Base-by-base conservation (phyloP, 2,888 invertebrate species). In the Nemotelus pantherinus region DNA sequence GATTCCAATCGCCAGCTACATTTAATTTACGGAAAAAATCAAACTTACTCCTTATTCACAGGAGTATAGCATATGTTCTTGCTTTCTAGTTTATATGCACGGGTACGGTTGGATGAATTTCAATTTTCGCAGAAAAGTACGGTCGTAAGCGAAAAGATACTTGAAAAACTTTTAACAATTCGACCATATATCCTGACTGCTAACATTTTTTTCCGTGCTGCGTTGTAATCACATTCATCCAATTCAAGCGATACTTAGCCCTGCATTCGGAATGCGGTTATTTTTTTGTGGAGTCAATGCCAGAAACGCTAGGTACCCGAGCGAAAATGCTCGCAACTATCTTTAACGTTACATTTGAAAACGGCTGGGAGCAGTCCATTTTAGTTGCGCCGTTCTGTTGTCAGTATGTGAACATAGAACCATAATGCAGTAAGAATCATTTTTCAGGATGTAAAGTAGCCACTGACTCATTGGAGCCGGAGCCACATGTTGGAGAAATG, bases 371-470 rank as follows among this genome's bases (percentile, higher is more conserved):
- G 63, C 63, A 63, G 3, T 43, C 25, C 10, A 57, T 10, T 4
- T 10, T 10, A 3, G 41, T 63, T 9, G 6, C 41, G 63, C 43
- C 2, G 63, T 63, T 43, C 50, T 67, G 25, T 25, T 25, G 25
- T 25, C 25, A n/a, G 39, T 39, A 48, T 50, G 50, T 5, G 41
- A 39, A 41, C 50, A 4, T n/a, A 44, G 47, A 53, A 70, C 43
- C 70, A 70, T 70, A 70, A 70, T 70, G 70, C 70, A 70, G 70
- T 70, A 53, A 41, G 47, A 53, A 41, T 55, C 70, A 70, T 70
- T 70, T 55, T 53, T 70, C 55, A 70, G 70, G 70, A 70, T 70
- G 47, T 70, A 55, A 70, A 43, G 70, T 25, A 70, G 55, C 70
- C 70, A 70, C 70, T 43, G 53, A 53, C 70, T 70, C 53, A 39